phyloP scores from a whole-genome alignment of 2,888 invertebrate species.

The Phyllotreta striolata region DNA sequence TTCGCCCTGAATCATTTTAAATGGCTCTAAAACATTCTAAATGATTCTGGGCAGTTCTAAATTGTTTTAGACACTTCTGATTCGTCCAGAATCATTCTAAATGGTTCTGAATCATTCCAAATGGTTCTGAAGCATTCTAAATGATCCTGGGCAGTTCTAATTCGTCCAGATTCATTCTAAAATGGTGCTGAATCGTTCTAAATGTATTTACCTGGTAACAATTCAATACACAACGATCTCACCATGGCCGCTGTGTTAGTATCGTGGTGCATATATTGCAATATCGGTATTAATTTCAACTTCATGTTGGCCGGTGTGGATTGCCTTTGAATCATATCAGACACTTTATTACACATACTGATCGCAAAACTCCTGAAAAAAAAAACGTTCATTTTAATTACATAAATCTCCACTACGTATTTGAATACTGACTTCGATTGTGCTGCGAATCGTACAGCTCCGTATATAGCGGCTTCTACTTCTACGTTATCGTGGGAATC shows the following conservation, averaged over 20 bases:
- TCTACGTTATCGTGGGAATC: slow-evolving; percentile 96
- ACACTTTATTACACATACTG: slow-evolving; percentile 94
- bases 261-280: slow-evolving; percentile 92
- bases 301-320: slow-evolving; percentile 93
- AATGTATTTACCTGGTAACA: slow-evolving; percentile 71
- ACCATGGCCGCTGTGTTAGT: slow-evolving; percentile 71
- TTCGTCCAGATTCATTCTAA: too few species aligned
- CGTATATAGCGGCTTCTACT: slow-evolving; percentile 95
- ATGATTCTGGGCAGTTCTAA: too few species aligned
- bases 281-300: slow-evolving; percentile 86
- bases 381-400: not conserved
- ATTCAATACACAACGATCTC: slow-evolving; percentile 74
- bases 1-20: not conserved
- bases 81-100: too few species aligned
- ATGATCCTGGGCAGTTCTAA: too few species aligned
- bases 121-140: too few species aligned
- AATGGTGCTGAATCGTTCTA: too few species aligned
- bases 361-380: slow-evolving; percentile 86
- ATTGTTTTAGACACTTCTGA: too few species aligned
- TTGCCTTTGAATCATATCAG: slow-evolving; percentile 93
- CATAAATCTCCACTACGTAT: not conserved
- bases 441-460: slow-evolving; percentile 92
- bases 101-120: too few species aligned
- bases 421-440: slow-evolving; percentile 78
- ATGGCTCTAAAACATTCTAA: too few species aligned